These are phyloP conservation scores for Steatornis caripensis DNA, from an alignment of 2,113 vertebrate genomes.

Conservation along the genomic window DNA sequence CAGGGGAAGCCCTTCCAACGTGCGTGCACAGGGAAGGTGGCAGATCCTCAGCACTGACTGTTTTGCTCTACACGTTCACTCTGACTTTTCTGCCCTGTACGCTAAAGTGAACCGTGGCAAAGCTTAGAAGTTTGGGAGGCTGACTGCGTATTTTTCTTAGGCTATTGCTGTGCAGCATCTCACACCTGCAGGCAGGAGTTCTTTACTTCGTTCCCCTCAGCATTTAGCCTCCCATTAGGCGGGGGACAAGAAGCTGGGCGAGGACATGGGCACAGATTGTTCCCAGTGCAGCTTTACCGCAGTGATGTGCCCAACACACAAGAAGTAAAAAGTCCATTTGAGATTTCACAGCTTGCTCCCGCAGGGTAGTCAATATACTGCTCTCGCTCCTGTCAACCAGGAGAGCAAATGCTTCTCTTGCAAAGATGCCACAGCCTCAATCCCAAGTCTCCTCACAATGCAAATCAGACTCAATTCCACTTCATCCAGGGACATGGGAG, in stretches of 20 bases:
- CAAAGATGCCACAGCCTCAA: not conserved
- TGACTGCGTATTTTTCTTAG: not conserved
- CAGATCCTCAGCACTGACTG: not conserved
- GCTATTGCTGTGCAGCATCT: not conserved
- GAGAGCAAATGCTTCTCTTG: not conserved
- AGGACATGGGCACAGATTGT: not conserved
- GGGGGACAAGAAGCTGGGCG: not conserved
- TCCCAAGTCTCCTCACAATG: too few species aligned
- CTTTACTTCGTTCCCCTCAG: not conserved
- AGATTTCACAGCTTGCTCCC: not conserved
- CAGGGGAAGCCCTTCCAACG: not conserved
- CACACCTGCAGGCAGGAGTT: not conserved
- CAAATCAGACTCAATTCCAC: too few species aligned
- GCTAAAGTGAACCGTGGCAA: not conserved
- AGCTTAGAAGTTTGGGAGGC: not conserved
- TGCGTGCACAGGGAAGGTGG: not conserved
- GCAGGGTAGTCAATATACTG: rapidly evolving
- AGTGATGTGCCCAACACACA: not conserved
- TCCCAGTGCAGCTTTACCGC: not conserved
- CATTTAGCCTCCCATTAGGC: not conserved
- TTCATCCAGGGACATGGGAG: not conserved
- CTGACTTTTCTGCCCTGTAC: not conserved
- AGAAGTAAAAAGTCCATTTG: not conserved
- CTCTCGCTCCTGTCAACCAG: not conserved
- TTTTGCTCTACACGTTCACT: not conserved